Conservation (phyloP, 2,888 invertebrate genomes). For the Auanema sp. region DNA sequence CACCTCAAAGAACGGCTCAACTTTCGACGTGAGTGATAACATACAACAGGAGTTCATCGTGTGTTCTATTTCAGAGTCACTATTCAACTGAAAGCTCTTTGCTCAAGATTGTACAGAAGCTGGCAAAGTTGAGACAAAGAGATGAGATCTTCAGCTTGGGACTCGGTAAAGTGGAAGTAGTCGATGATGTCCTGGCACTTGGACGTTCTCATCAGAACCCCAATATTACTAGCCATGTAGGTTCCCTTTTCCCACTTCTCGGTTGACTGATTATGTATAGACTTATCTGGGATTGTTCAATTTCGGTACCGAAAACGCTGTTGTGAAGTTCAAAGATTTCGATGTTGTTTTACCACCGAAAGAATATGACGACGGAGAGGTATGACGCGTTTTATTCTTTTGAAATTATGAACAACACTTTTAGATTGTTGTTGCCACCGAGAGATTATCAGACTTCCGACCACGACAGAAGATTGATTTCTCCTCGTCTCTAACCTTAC, state of each 20-base stretch:
- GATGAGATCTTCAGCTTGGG: conserved; percentile 50
- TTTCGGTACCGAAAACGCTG: not conserved
- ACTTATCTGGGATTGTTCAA: not conserved
- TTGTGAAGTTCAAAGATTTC: not conserved
- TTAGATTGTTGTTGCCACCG: conserved; percentile 34
- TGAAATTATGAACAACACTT: conserved; percentile 10
- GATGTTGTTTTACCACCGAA: not conserved
- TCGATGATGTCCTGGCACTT: conserved; percentile 38
- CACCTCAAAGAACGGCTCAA: conserved; percentile 20
- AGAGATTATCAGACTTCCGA: conserved; percentile 29
- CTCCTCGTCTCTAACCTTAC: conserved; percentile 24
- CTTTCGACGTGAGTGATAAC: conserved; percentile 30
- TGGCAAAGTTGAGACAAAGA: conserved; percentile 50
- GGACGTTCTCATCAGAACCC: conserved; percentile 30
- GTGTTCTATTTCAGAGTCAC: conserved; percentile 29
- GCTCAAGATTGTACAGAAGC: conserved; percentile 44
- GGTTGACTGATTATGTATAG: not conserved
- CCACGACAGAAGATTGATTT: conserved; percentile 31
- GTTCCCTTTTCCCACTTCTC: conserved; percentile 1
- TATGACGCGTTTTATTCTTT: not conserved
- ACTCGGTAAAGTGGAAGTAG: conserved; percentile 28
- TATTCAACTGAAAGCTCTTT: conserved; percentile 33
- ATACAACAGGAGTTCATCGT: not conserved
- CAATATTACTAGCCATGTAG: conserved; percentile 32
- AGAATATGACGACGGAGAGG: not conserved